Evolutionary conservation across 2,888 invertebrate genomes (phyloP).

Genomic region (Latrodectus elegans): DNA sequence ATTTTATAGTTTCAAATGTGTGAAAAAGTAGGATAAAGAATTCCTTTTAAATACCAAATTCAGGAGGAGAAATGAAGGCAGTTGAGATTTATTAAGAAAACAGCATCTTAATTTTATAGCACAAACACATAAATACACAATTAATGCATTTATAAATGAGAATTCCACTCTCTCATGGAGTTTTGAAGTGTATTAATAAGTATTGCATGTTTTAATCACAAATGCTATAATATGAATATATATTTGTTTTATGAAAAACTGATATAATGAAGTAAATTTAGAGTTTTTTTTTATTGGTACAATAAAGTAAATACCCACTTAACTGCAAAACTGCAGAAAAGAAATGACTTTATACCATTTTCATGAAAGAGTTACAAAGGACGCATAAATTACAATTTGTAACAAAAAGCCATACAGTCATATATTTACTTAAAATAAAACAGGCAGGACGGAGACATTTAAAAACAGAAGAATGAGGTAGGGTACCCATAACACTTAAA

Average conservation of each 20-base stretch:
- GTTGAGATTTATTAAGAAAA: too few relatives aligned
- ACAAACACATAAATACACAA: too few relatives aligned
- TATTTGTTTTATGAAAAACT: not conserved
- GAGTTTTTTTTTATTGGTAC: not conserved
- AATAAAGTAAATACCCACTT: not conserved
- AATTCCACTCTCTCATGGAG: too few relatives aligned
- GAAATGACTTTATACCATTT: slow-evolving; percentile 5
- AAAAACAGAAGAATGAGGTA: slow-evolving; percentile 17
- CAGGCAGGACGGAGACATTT: slow-evolving; percentile 10
- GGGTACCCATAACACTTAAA: slow-evolving; percentile 20
- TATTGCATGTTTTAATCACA: too few relatives aligned
- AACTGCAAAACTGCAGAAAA: not conserved
- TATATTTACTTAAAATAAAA: slow-evolving; percentile 17
- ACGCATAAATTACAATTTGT: slow-evolving; percentile 8
- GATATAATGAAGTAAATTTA: not conserved
- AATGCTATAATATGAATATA: not conserved
- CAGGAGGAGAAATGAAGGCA: too few relatives aligned
- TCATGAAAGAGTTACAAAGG: slow-evolving; percentile 33
- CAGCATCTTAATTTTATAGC: too few relatives aligned
- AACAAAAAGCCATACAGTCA: not conserved
- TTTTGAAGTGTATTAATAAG: too few relatives aligned
- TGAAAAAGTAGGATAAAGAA: too few relatives aligned
- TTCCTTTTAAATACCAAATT: too few relatives aligned
- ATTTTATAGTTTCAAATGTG: too few relatives aligned
- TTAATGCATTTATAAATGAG: too few relatives aligned